Evolutionary conservation across 2,113 vertebrate species (phyloP).

Genomic region (Catagonus wagneri): DNA sequence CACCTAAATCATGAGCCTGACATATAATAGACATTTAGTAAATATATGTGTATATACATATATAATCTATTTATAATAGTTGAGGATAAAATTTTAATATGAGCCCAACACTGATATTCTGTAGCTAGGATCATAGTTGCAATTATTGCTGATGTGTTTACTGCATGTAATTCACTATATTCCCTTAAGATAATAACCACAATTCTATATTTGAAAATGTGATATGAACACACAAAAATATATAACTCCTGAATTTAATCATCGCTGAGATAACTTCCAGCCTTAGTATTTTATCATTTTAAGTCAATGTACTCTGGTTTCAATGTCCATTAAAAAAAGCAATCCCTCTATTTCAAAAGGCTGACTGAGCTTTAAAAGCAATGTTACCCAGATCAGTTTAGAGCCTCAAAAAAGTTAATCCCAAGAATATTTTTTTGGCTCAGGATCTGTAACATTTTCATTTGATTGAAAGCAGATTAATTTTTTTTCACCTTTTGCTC

Average conservation of each 20-base stretch:
- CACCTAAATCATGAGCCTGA: background rate
- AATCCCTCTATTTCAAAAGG: conserved; percentile 1
- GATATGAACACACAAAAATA: background rate
- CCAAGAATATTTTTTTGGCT: conserved; percentile 40
- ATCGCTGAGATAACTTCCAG: background rate
- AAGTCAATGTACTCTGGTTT: background rate
- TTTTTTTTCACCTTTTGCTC: background rate
- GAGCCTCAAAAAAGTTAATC: conserved; percentile 14
- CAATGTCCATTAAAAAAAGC: conserved; percentile 12
- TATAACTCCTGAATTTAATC: background rate
- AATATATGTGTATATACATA: background rate
- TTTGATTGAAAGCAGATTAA: conserved; percentile 31
- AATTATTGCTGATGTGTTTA: background rate
- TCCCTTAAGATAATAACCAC: background rate
- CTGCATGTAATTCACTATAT: background rate
- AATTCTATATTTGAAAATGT: conserved; percentile 14
- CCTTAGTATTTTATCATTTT: conserved; percentile 22
- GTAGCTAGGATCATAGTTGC: background rate
- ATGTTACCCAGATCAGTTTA: conserved; percentile 38
- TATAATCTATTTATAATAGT: background rate
- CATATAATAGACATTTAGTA: background rate
- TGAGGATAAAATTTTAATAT: background rate
- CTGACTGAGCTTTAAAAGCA: background rate
- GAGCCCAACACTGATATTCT: background rate
- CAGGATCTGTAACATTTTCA: conserved; percentile 5